phyloP scores from a whole-genome alignment of 1,140 invertebrate species.

The Hyposmocoma kahamanoa region DNA sequence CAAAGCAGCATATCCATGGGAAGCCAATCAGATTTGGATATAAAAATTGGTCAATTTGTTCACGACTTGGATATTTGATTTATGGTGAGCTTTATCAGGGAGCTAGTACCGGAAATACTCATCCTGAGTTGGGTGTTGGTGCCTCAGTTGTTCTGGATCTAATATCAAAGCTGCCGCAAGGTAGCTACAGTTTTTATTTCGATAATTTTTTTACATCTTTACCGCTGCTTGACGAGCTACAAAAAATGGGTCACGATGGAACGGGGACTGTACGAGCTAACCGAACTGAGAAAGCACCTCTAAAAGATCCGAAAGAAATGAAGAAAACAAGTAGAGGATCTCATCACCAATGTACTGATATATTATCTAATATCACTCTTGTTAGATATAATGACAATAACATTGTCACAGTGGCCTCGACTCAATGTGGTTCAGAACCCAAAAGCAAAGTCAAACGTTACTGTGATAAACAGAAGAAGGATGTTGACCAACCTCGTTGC shows the following conservation, averaged over 20 bases:
- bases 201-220: slow-evolving; percentile 15
- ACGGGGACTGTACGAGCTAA: too few species aligned
- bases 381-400: slow-evolving; percentile 35
- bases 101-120: slow-evolving; percentile 15
- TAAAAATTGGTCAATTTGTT: slow-evolving; percentile 18
- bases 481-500: slow-evolving; percentile 26
- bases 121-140: slow-evolving; percentile 19
- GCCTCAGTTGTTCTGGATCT: slow-evolving; percentile 15
- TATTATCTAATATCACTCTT: slow-evolving; percentile 21
- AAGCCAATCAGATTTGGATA: slow-evolving; percentile 14
- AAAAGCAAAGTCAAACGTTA: slow-evolving; percentile 28
- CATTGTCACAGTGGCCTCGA: slow-evolving; percentile 32
- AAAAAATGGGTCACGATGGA: slow-evolving; percentile 15
- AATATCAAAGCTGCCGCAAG: slow-evolving; percentile 12
- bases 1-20: slow-evolving; percentile 14
- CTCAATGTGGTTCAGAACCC: slow-evolving; percentile 25
- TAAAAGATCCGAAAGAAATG: too few species aligned
- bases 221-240: slow-evolving; percentile 9
- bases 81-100: slow-evolving; percentile 19
- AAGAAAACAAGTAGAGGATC: slow-evolving; percentile 12
- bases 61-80: slow-evolving; percentile 17
- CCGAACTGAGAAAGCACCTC: too few species aligned
- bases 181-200: slow-evolving; percentile 11
- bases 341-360: slow-evolving; percentile 14
- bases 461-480: slow-evolving; percentile 21